Evolutionary conservation across 92 coral and sea anemone genomes (phyloP), one percentile per base, ranked within the genome.

Genomic region (Heteractis magnifica): DNA sequence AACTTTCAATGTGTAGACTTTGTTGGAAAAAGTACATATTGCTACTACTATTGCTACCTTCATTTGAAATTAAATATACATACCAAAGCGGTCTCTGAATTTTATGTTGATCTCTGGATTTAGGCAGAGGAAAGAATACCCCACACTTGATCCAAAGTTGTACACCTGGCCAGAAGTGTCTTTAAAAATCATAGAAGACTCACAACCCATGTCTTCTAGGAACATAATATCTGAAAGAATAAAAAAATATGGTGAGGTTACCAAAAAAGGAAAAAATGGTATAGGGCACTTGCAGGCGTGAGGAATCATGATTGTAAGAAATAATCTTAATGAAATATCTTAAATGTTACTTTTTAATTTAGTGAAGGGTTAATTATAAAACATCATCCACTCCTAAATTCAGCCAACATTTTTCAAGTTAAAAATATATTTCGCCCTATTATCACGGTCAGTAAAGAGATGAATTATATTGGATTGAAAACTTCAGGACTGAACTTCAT

Each of bases 61-160:
- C n/a, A n/a, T n/a, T n/a, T n/a, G n/a, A n/a, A n/a, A n/a, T n/a
- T n/a, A n/a, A n/a, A n/a, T n/a, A n/a, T n/a, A n/a, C n/a, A n/a
- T 70, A 81, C 44, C 58, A 68, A 78, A 1, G 34, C 34, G 34
- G 79, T 87, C 79, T 77, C 90, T 52, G 77, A 87, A 87, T 72
- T 83, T 87, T 49, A 87, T 82, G 64, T 82, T 87, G 77, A 87
- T 83, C 60, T 87, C 87, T 56, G 90, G 90, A 78, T 87, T 87
- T 76, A 82, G 83, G 79, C 84, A 77, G 77, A 87, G 79, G 84
- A 87, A 83, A 56, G 87, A 83, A 76, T 70, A 71, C 53, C 87
- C 90, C 77, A 80, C 84, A 82, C 83, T 83, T 77, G 90, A 87
- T 51, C 90, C 90, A 82, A 87, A 83, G 78, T 87, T 87, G 84